A percentile compares a stretch with the other conserved stretches of the same genome.
Conservation (phyloP, 2,888 invertebrate genomes). For the Lasius platythorax region DNA sequence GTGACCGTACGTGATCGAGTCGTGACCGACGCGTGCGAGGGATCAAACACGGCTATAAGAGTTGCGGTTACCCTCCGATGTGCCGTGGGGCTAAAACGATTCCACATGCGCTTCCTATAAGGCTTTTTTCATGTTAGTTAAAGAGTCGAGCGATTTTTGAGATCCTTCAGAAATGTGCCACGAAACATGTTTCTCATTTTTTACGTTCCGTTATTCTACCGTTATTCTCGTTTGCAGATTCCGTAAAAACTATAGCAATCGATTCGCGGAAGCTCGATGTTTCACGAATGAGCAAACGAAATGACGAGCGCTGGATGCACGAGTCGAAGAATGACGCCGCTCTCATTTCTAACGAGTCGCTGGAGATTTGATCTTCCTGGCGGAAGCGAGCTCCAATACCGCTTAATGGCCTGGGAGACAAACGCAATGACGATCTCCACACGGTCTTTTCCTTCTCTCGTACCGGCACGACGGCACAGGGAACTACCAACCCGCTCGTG, state of each 20-base stretch:
- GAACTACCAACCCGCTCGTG: constrained; percentile 22
- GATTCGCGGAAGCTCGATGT: neutral
- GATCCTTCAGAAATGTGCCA: neutral
- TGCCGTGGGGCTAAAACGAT: constrained; percentile 21
- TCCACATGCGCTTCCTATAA: neutral
- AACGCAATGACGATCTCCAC: constrained; percentile 77
- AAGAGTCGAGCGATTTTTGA: neutral
- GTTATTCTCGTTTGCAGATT: neutral
- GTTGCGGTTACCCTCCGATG: constrained; percentile 31
- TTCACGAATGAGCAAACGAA: constrained; percentile 1
- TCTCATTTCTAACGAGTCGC: constrained; percentile 56
- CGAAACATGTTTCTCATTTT: neutral
- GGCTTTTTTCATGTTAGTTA: neutral
- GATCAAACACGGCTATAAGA: constrained; percentile 47
- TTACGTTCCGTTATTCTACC: neutral
- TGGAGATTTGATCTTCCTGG: constrained; percentile 65
- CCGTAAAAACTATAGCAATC: neutral
- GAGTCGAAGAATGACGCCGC: constrained; percentile 22
- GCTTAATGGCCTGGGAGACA: constrained; percentile 81
- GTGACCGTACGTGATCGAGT: constrained; percentile 50
- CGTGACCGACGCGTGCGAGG: constrained; percentile 46
- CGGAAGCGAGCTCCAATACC: constrained; percentile 73
- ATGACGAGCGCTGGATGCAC: constrained; percentile 24
- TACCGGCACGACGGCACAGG: constrained; percentile 21
- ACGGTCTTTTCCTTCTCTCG: constrained; percentile 45